These are phyloP conservation scores for Anadara kagoshimensis DNA, from an alignment of 1,140 invertebrate genomes.

Conservation along the genomic window DNA sequence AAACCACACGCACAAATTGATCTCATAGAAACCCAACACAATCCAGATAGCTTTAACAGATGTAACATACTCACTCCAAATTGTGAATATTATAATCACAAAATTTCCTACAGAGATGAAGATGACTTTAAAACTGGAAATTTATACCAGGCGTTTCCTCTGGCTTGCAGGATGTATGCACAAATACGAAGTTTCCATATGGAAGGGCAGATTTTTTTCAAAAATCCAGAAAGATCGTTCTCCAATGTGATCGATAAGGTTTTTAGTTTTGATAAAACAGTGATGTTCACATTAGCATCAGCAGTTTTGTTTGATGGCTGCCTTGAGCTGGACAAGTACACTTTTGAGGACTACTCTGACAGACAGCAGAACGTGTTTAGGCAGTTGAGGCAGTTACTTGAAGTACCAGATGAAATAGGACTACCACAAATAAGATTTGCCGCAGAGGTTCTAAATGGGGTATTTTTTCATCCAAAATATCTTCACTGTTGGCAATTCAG, in stretches of 20 bases:
- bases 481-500: conserved; percentile 31
- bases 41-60: not conserved
- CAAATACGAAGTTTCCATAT: conserved; percentile 35
- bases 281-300: conserved; percentile 29
- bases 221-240: conserved; percentile 26
- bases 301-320: conserved; percentile 37
- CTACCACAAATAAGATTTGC: conserved; percentile 32
- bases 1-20: conserved; percentile 11
- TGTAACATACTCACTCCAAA: conserved; percentile 13
- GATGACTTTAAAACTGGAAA: conserved; percentile 7
- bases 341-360: conserved; percentile 39
- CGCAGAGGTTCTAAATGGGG: conserved; percentile 26
- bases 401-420: conserved; percentile 17
- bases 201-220: conserved; percentile 35
- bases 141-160: conserved; percentile 9
- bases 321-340: conserved; percentile 35
- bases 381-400: conserved; percentile 16
- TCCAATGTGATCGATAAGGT: conserved; percentile 37
- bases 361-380: conserved; percentile 34
- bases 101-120: conserved; percentile 6
- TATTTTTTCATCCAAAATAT: conserved; percentile 31
- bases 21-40: conserved; percentile 7
- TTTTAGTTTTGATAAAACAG: conserved; percentile 30
- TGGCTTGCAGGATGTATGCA: conserved; percentile 21
- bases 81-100: conserved; percentile 15